Percentiles rank a stretch among this genome's conserved stretches.
Evolutionary conservation across 2,797 vertebrate genomes (phyloP).

Genomic region (Catharus ustulatus): DNA sequence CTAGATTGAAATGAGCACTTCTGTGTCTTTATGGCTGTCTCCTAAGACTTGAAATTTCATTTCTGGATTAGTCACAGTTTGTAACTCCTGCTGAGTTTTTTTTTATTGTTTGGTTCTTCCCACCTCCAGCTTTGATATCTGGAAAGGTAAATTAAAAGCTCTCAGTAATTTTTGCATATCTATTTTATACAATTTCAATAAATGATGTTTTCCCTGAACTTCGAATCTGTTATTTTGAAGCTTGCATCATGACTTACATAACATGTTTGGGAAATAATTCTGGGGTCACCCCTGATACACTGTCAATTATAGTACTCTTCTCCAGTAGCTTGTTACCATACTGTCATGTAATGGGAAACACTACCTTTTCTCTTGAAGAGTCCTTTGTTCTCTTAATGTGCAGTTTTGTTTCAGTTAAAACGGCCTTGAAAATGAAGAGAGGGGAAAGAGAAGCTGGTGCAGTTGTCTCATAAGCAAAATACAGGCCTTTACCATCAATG

Average conservation of each 20-base stretch:
- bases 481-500: rapidly evolving
- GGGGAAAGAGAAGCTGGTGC: not conserved
- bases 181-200: not conserved
- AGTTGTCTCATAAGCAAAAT: not conserved
- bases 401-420: not conserved
- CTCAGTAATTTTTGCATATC: not conserved
- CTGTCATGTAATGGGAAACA: not conserved
- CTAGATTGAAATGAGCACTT: not conserved
- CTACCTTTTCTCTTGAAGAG: not conserved
- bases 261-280: not conserved
- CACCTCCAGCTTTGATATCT: not conserved
- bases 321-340: not conserved
- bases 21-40: not conserved
- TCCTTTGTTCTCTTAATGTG: not conserved
- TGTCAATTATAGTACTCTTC: not conserved
- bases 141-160: not conserved
- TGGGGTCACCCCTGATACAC: not conserved
- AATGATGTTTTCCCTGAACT: not conserved
- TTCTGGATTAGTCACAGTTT: not conserved
- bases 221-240: not conserved
- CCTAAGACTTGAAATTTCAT: not conserved
- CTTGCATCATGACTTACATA: not conserved
- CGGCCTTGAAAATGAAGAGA: not conserved
- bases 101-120: not conserved
- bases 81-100: not conserved